Evolutionary conservation across 2,113 vertebrate species (phyloP).

Genomic region (Nibea coibor): DNA sequence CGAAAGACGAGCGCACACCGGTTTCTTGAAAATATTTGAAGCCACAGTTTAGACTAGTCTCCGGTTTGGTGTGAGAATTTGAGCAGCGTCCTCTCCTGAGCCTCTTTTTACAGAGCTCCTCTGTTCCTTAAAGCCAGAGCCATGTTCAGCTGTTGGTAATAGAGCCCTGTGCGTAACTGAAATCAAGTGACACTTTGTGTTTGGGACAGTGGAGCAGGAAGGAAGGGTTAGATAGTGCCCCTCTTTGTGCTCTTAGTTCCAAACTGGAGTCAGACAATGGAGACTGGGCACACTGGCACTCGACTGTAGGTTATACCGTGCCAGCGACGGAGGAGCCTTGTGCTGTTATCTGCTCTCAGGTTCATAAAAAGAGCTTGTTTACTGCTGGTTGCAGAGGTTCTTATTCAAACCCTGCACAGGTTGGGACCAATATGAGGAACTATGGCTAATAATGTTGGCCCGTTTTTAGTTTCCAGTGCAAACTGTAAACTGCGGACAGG

Average conservation of each 20-base stretch:
- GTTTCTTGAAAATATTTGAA: slow-evolving; percentile 43
- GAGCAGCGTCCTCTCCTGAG: slow-evolving; percentile 41
- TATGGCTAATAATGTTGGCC: background rate
- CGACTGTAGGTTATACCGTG: slow-evolving; percentile 1
- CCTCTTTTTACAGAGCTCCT: slow-evolving; percentile 65
- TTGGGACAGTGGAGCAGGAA: slow-evolving; percentile 60
- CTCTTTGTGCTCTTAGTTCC: slow-evolving; percentile 46
- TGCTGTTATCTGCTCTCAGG: slow-evolving; percentile 9
- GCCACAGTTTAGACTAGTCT: slow-evolving; percentile 46
- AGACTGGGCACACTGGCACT: slow-evolving; percentile 44
- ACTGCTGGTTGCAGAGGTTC: background rate
- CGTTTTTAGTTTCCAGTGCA: background rate
- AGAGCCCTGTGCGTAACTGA: slow-evolving; percentile 62
- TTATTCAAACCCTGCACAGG: background rate
- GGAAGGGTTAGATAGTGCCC: slow-evolving; percentile 55
- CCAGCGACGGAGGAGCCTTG: background rate
- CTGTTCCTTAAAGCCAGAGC: slow-evolving; percentile 67
- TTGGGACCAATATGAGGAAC: background rate
- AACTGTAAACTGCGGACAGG: too few relatives aligned
- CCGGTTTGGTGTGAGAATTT: slow-evolving; percentile 39
- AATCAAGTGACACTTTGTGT: slow-evolving; percentile 72
- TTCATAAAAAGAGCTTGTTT: slow-evolving; percentile 34
- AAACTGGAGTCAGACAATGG: slow-evolving; percentile 41
- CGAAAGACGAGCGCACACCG: slow-evolving; percentile 20
- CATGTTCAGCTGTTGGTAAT: slow-evolving; percentile 60